Evolutionary conservation across 2,888 invertebrate genomes (phyloP).

Genomic region (Leptopilina drosophilae): DNA sequence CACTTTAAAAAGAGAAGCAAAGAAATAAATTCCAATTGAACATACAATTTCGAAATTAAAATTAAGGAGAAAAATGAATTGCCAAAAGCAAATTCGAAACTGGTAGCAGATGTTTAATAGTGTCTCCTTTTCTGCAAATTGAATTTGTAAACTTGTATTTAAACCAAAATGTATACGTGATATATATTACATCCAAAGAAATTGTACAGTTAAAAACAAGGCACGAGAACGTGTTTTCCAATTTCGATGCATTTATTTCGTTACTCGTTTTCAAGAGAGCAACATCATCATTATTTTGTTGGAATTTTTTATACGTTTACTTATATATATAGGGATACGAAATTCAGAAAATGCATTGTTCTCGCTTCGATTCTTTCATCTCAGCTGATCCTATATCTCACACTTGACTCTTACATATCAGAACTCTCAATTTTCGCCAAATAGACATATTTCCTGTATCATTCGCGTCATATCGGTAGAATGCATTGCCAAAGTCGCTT

Average conservation of each 20-base stretch:
- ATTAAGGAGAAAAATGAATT: too few relatives aligned
- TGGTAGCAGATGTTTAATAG: too few relatives aligned
- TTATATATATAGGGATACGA: not conserved
- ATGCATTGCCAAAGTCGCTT: slow-evolving; percentile 18
- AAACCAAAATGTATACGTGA: too few relatives aligned
- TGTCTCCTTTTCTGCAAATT: too few relatives aligned
- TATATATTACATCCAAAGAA: too few relatives aligned
- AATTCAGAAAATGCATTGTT: not conserved
- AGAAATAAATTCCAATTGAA: too few relatives aligned
- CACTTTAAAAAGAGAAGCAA: too few relatives aligned
- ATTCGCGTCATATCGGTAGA: not conserved
- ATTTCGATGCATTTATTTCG: slow-evolving; percentile 2
- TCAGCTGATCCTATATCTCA: slow-evolving; percentile 20
- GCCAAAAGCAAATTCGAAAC: too few relatives aligned
- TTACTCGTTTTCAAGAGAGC: slow-evolving; percentile 8
- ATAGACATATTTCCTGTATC: slow-evolving; percentile 29
- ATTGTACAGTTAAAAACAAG: too few relatives aligned
- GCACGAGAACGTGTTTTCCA: too few relatives aligned
- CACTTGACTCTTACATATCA: slow-evolving; percentile 32
- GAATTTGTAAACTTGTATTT: too few relatives aligned
- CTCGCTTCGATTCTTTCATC: slow-evolving; percentile 2
- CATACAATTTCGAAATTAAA: too few relatives aligned
- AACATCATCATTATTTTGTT: slow-evolving; percentile 14
- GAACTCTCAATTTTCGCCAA: slow-evolving; percentile 26
- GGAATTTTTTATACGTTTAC: not conserved